Evolutionary conservation across 2,113 vertebrate genomes (phyloP), one percentile per base, ranked within the genome.

Genomic region (Acanthisitta chloris): DNA sequence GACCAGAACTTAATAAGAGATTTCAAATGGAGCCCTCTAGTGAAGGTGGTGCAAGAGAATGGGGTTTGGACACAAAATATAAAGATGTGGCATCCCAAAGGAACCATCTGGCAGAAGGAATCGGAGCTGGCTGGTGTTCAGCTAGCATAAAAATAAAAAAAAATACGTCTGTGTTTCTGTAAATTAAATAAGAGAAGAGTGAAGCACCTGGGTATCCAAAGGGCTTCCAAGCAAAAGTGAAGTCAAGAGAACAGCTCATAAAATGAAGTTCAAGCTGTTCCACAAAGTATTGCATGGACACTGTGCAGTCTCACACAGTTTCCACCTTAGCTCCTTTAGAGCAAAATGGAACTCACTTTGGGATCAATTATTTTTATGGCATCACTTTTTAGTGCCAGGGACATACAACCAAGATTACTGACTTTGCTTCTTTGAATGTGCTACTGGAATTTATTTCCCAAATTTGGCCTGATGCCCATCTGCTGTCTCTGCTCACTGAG

Each of bases 401-500:
- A 36, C 48, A 43, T 1, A 3, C 36, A 74, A 59, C 10, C 57
- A 61, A 25, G 20, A 29, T 21, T 17, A 42, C 25, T 7, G 48
- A 19, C 28, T 73, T 40, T 28, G 42, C 34, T 72, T 59, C 72
- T 84, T 74, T 17, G 4, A 36, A 38, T 69, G 17, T 45, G 48
- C 92, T 90, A 42, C 65, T 40, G 45, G 59, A 74, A 14, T 59
- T 57, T 65, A 46, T 54, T 59, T 72, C 64, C 64, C 61, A 78
- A 33, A 15, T 23, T 33, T 46, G 17, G 29, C 23, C 55, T 59
- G 34, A 49, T 14, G 28, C 52, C 69, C 51, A 40, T 3, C 52
- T 54, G 58, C 64, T 69, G 33, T 6, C 62, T 51, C 57, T 2
- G 3, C 29, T 36, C 1, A 1, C 34, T 0, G 3, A 73, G 52